Conservation (phyloP, 2,888 invertebrate genomes). For the Spialia ferax region DNA sequence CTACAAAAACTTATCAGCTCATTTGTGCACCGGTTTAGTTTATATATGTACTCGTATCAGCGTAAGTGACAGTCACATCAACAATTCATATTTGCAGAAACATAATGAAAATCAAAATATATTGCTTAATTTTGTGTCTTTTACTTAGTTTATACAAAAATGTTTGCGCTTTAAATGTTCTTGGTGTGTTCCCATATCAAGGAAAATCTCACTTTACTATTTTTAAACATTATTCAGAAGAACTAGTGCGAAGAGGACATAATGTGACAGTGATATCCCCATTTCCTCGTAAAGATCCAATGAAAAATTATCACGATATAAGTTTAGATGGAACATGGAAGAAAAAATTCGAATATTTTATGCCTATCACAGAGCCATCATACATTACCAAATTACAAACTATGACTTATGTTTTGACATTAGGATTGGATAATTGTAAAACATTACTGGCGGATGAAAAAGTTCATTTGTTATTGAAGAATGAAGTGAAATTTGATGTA, state of each 20-base stretch:
- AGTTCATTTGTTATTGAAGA: conserved; percentile 3
- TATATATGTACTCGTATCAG: no score
- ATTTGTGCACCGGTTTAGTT: no score
- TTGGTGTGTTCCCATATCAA: conserved; percentile 6
- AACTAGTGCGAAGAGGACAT: conserved; percentile 88
- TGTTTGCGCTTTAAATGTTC: not conserved
- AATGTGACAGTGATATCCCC: conserved; percentile 89
- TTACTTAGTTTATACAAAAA: not conserved
- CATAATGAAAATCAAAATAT: not conserved
- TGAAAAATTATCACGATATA: conserved; percentile 86
- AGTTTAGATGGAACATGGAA: conserved; percentile 58
- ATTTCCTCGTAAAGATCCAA: conserved; percentile 79
- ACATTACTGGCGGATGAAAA: not conserved
- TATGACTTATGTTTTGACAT: not conserved
- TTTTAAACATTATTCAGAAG: conserved; percentile 86
- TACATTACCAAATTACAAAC: not conserved
- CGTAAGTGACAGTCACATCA: not conserved
- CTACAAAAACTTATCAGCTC: not conserved
- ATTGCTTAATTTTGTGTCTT: not conserved
- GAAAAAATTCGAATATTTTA: conserved; percentile 28
- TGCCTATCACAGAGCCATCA: not conserved
- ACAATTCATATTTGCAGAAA: not conserved
- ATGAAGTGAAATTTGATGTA: not conserved
- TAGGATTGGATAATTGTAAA: conserved; percentile 15
- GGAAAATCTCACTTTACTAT: conserved; percentile 86